These are phyloP conservation scores for Atractosteus spatula DNA, from an alignment of 2,113 vertebrate genomes.

Conservation along the genomic window DNA sequence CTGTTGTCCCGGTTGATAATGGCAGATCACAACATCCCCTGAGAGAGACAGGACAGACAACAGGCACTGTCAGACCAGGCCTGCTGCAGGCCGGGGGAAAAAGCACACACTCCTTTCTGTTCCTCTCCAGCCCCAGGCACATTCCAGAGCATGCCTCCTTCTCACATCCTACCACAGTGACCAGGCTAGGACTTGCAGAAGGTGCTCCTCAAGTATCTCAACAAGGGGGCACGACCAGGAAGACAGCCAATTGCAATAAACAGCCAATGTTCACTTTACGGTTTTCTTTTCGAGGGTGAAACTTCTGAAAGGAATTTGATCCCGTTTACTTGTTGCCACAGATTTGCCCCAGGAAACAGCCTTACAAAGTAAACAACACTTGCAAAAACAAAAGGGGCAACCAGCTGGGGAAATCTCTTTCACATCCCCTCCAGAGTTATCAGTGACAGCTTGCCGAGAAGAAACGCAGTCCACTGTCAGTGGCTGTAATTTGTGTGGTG, in stretches of 20 bases:
- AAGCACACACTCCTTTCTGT: constrained; percentile 35
- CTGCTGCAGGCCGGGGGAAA: constrained; percentile 4
- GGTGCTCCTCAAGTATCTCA: constrained; percentile 14
- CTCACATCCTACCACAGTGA: constrained; percentile 46
- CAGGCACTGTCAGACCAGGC: neutral
- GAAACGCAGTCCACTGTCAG: constrained; percentile 8
- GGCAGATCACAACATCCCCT: constrained; percentile 32
- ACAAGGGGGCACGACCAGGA: constrained; percentile 8
- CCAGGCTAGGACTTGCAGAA: constrained; percentile 54
- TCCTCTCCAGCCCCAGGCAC: constrained; percentile 56
- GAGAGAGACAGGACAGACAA: constrained; percentile 11
- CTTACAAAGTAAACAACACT: neutral
- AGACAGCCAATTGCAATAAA: constrained; percentile 2
- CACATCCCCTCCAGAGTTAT: neutral
- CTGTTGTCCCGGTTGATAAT: neutral
- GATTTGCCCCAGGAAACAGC: neutral
- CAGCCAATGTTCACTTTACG: too few species aligned
- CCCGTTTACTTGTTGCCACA: neutral
- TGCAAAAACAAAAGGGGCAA: neutral
- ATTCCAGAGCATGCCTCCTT: constrained; percentile 56
- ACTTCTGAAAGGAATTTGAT: neutral
- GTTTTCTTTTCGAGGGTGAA: neutral
- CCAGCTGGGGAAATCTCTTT: too few species aligned
- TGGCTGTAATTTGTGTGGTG: too few species aligned
- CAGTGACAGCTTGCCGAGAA: neutral